Evolutionary conservation across 2,113 vertebrate genomes (phyloP), one percentile per base, ranked within the genome.

Genomic region (Oncorhynchus kisutch): DNA sequence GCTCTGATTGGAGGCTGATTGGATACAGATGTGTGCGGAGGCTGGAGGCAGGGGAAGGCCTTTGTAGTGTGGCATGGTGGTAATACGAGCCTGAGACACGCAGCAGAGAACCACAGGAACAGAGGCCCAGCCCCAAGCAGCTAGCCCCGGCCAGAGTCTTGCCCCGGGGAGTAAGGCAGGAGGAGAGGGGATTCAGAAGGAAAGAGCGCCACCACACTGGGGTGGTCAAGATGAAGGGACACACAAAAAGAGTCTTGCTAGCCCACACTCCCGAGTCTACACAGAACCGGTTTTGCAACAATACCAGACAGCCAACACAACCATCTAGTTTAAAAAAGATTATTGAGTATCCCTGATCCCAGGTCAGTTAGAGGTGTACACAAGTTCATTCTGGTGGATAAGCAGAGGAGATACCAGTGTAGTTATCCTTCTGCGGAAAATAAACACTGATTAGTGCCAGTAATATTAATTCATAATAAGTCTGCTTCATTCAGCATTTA

Each of bases 21-120:
- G 81, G 87, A 90, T 87, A 83, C 91, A 92, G 89, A 91, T 91
- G 88, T 84, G 79, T 71, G 82, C 73, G 71, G 73, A 74, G 77
- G 72, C n/a, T 5, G 72, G 4, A 54, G 78, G 70, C 81, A 82
- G 76, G 80, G 78, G 76, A 62, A 51, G 9, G 71, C 13, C 14
- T 59, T 73, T 57, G 74, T 78, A 20, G 8, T 77, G 71, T 79
- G 74, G 78, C 75, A 72, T 27, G 59, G 73, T 39, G 73, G 24
- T 64, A 20, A 57, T 57, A 14, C 13, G 54, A 57, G 14, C 20
- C 54, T 57, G 54, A 45, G 39, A 45, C 39, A 57, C 54, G n/a
- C 25, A 74, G 54, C 54, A 20, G 14, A 57, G 54, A 14, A 20
- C 54, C 54, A 68, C 25, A 16, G 18, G 27, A 73, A 16, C 7